Conservation (phyloP, 1,140 invertebrate species). For the Diprion similis region DNA sequence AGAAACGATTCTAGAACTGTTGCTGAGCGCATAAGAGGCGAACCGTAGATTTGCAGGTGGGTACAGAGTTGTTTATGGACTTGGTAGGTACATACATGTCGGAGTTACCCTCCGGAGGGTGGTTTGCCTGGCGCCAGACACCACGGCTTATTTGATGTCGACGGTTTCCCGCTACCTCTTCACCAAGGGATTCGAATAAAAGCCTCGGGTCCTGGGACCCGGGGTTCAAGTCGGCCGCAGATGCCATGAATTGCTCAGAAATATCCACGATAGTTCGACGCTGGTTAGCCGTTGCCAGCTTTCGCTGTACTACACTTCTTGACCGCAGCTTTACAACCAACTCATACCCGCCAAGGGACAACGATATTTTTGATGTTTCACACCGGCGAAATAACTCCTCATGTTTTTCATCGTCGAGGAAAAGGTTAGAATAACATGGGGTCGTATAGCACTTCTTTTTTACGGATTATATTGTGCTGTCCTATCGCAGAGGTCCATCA, state of each 20-base stretch:
- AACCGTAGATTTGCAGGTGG: no score
- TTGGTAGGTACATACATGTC: background rate
- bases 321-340: background rate
- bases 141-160: background rate
- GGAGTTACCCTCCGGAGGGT: background rate
- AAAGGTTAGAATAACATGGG: no score
- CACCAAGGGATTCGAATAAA: conserved; percentile 5
- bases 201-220: background rate
- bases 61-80: background rate
- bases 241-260: background rate
- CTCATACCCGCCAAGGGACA: background rate
- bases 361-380: background rate
- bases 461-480: no score
- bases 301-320: background rate
- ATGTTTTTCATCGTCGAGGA: no score
- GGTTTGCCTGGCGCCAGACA: background rate
- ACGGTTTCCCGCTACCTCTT: background rate
- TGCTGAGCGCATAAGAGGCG: no score
- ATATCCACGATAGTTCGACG: background rate
- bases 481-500: no score
- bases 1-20: no score
- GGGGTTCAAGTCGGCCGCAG: background rate
- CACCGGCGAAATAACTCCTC: no score
- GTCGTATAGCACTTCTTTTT: no score
- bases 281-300: background rate